Conservation (phyloP, 2,888 invertebrate genomes). For the Rhabditophanes sp. region DNA sequence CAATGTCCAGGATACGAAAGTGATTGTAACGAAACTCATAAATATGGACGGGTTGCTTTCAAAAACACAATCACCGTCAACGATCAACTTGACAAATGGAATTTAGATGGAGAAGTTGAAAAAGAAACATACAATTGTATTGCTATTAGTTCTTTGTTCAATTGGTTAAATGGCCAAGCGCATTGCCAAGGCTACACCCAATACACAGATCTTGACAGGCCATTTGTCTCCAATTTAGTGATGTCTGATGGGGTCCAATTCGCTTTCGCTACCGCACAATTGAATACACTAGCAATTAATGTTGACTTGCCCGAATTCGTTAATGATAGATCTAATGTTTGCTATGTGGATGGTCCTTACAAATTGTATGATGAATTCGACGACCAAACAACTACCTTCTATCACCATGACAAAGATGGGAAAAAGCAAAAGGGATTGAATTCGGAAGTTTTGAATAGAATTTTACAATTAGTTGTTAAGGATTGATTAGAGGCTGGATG, state of each 20-base stretch:
- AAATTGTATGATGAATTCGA: conserved; percentile 8
- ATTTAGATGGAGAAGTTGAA: conserved; percentile 13
- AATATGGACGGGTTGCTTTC: conserved; percentile 21
- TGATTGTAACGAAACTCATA: conserved; percentile 26
- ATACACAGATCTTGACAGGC: conserved; percentile 74
- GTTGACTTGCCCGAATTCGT: conserved; percentile 24
- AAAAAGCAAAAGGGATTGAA: no score
- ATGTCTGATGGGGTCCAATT: conserved; percentile 72
- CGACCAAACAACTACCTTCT: no score
- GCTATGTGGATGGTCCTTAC: conserved; percentile 9
- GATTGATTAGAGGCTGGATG: no score
- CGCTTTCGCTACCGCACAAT: conserved; percentile 73
- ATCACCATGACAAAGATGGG: no score
- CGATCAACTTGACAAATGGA: conserved; percentile 19
- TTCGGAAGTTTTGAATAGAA: no score
- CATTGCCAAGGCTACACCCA: conserved; percentile 59
- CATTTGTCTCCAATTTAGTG: conserved; percentile 69
- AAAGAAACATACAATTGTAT: conserved; percentile 18
- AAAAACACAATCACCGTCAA: conserved; percentile 25
- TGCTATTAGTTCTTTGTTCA: conserved; percentile 34
- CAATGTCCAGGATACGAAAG: conserved; percentile 40
- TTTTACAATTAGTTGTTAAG: no score
- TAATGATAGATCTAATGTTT: conserved; percentile 7
- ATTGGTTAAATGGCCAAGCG: conserved; percentile 38
- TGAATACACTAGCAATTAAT: conserved; percentile 58